phyloP scores from a whole-genome alignment of 64 coral and sea anemone species.

The Orbicella faveolata region DNA sequence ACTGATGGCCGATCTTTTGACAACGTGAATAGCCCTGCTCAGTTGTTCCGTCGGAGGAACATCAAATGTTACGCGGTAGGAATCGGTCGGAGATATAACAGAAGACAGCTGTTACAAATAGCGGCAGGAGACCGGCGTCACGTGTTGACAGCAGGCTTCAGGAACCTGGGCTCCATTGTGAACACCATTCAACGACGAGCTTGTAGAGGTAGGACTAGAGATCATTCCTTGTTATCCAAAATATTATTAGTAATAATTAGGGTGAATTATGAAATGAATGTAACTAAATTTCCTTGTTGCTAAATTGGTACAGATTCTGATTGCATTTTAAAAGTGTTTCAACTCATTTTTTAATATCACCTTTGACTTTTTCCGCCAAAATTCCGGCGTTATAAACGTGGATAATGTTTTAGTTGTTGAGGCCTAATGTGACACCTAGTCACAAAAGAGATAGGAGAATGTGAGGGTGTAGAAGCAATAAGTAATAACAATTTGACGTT shows the following conservation, averaged over 20 bases:
- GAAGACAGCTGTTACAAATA: constrained; percentile 37
- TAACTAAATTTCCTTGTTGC: not conserved
- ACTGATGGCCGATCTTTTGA: constrained; percentile 62
- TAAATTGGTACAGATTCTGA: too few relatives aligned
- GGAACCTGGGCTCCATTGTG: constrained; percentile 27
- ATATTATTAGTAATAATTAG: too few relatives aligned
- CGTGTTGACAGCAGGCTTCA: constrained; percentile 59
- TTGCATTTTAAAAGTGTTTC: too few relatives aligned
- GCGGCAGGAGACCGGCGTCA: constrained; percentile 42
- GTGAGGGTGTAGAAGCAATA: too few relatives aligned
- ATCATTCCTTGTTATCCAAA: constrained; percentile 53
- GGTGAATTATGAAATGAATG: constrained; percentile 40
- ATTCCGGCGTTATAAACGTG: too few relatives aligned
- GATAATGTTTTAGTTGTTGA: too few relatives aligned
- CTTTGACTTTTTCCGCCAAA: too few relatives aligned
- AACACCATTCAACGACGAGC: constrained; percentile 39
- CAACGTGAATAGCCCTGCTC: not conserved
- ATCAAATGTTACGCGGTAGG: constrained; percentile 35
- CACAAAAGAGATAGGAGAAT: too few relatives aligned
- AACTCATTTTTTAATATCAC: too few relatives aligned
- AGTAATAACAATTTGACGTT: too few relatives aligned
- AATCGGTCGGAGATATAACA: constrained; percentile 50
- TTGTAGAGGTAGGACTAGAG: constrained; percentile 78
- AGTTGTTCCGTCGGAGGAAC: constrained; percentile 1
- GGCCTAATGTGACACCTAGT: too few relatives aligned